phyloP scores from a whole-genome alignment of 1,140 invertebrate genomes.

The Asbolus verrucosus region DNA sequence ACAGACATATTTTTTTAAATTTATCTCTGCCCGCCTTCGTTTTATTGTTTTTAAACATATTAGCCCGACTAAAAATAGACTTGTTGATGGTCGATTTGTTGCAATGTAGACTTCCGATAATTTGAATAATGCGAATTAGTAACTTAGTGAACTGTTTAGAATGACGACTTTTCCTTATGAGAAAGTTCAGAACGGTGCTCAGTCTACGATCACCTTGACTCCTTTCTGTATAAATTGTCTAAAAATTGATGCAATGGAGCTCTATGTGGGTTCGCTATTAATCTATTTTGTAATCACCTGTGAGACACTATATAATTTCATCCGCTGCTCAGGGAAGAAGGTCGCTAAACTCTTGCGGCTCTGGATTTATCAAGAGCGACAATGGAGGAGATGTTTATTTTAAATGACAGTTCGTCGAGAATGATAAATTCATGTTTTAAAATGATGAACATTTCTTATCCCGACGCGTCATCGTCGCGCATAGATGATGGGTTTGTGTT shows the following conservation, averaged over 20 bases:
- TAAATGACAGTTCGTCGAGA: no score
- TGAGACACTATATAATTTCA: slow-evolving; percentile 32
- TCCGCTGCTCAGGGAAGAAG: slow-evolving; percentile 12
- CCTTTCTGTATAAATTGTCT: slow-evolving; percentile 29
- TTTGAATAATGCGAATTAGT: no score
- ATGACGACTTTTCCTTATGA: not conserved
- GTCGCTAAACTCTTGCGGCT: slow-evolving; percentile 22
- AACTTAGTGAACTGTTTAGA: no score
- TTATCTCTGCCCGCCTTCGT: not conserved
- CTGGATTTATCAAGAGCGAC: slow-evolving; percentile 4
- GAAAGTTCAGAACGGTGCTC: slow-evolving; percentile 9
- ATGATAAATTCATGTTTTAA: no score
- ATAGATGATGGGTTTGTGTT: slow-evolving; percentile 9
- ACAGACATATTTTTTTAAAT: slow-evolving; percentile 7
- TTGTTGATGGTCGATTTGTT: no score
- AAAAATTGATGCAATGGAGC: slow-evolving; percentile 25
- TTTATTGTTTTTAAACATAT: slow-evolving; percentile 18
- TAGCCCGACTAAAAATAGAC: slow-evolving; percentile 9
- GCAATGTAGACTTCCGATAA: no score
- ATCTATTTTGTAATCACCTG: slow-evolving; percentile 34
- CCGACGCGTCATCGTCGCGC: not conserved
- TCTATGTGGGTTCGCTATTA: slow-evolving; percentile 36
- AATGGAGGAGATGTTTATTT: not conserved
- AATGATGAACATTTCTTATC: slow-evolving; percentile 3
- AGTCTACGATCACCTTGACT: slow-evolving; percentile 13